Evolutionary conservation across 2,113 vertebrate genomes (phyloP).

Genomic region (Ptychochromis oligacanthus): DNA sequence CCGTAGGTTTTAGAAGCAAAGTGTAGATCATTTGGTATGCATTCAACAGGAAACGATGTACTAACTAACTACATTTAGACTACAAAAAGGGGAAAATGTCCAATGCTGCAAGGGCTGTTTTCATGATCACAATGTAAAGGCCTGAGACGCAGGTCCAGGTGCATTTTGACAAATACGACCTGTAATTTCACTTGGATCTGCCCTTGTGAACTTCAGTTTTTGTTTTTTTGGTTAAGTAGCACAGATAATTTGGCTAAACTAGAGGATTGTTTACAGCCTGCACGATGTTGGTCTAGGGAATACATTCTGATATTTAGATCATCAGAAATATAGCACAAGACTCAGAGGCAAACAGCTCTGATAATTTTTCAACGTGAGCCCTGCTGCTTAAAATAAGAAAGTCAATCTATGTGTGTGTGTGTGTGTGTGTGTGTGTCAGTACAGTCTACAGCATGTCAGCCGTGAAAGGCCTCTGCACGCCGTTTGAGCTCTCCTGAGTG

Average conservation of each 20-base stretch:
- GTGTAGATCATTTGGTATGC: not conserved
- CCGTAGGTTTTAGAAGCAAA: not conserved
- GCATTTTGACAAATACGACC: not conserved
- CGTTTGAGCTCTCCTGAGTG: constrained; percentile 65
- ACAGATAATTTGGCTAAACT: not conserved
- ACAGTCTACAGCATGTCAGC: constrained; percentile 43
- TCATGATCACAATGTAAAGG: not conserved
- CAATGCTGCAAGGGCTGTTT: not conserved
- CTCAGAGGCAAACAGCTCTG: not conserved
- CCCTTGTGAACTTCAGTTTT: not conserved
- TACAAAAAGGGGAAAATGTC: not conserved
- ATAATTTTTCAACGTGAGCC: constrained; percentile 2
- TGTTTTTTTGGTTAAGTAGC: not conserved
- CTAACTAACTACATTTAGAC: not conserved
- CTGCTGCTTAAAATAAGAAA: not conserved
- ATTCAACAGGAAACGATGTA: not conserved
- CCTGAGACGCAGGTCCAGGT: not conserved
- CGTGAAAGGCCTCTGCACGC: constrained; percentile 59
- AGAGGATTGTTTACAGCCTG: not conserved
- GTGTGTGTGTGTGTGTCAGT: constrained; percentile 13
- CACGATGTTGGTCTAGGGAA: not conserved
- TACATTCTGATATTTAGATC: constrained; percentile 1
- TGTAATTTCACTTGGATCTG: not conserved
- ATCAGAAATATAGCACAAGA: not conserved
- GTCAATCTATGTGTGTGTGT: not conserved